Evolutionary conservation across 2,888 invertebrate species (phyloP).

Genomic region (Orthonychiurus folsomi): DNA sequence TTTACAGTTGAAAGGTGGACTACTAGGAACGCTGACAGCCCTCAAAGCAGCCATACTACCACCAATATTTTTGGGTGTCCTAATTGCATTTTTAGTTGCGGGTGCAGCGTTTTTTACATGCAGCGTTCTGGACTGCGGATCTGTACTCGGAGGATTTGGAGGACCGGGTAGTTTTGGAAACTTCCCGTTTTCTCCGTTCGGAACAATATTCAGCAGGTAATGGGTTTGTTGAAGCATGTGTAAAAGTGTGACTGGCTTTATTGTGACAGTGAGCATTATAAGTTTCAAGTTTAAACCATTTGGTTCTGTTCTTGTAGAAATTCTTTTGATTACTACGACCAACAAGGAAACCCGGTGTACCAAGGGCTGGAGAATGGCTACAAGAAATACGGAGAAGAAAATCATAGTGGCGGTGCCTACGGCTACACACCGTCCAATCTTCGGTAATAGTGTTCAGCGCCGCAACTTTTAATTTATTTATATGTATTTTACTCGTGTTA

Average conservation of each 20-base stretch:
- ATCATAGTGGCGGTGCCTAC: not conserved
- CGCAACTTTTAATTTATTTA: no score
- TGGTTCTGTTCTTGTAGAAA: constrained; percentile 6
- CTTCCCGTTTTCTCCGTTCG: not conserved
- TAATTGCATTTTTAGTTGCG: constrained; percentile 32
- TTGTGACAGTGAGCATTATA: not conserved
- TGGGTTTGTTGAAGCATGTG: not conserved
- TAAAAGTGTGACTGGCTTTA: no score
- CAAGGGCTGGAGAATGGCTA: constrained; percentile 33
- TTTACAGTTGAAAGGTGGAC: constrained; percentile 33
- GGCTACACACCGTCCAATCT: no score
- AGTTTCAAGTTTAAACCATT: constrained; percentile 13
- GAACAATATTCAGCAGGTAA: not conserved
- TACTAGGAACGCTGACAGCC: constrained; percentile 28
- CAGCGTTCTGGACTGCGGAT: constrained; percentile 28
- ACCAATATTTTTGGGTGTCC: constrained; percentile 28
- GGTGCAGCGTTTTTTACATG: constrained; percentile 36
- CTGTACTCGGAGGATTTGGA: constrained; percentile 10
- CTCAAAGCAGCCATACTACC: constrained; percentile 33
- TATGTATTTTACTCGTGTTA: no score
- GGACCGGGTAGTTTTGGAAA: not conserved
- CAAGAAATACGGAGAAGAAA: constrained; percentile 23
- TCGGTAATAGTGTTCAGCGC: no score
- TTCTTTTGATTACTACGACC: constrained; percentile 30
- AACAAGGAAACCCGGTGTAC: constrained; percentile 23